Percentiles rank a stretch among this genome's conserved stretches.
phyloP scores from a whole-genome alignment of 2,888 invertebrate species.

The Sepiola atlantica region DNA sequence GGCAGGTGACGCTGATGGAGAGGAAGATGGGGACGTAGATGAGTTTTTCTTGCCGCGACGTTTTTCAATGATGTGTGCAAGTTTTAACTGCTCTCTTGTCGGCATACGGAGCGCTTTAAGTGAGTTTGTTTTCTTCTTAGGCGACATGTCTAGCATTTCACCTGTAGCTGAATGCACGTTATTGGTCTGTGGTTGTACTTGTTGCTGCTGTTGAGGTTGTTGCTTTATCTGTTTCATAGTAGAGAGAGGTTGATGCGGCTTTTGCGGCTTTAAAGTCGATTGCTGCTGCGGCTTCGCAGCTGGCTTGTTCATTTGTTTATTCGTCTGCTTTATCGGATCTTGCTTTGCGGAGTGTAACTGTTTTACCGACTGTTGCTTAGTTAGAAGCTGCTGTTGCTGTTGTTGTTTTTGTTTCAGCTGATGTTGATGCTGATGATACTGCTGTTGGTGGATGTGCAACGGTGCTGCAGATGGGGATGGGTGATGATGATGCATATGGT shows the following conservation, averaged over 20 bases:
- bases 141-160: neutral
- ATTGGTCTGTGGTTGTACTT: neutral
- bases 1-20: neutral
- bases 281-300: neutral
- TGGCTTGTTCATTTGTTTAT: neutral
- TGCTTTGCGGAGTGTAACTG: neutral
- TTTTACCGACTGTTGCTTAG: neutral
- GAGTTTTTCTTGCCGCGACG: conserved; percentile 49
- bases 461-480: neutral
- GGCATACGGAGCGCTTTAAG: conserved; percentile 39
- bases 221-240: neutral
- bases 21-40: neutral
- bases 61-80: conserved; percentile 54
- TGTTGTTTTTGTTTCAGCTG: neutral
- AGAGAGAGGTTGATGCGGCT: neutral
- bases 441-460: neutral
- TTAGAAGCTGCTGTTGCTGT: neutral
- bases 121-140: conserved; percentile 14
- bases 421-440: neutral
- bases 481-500: neutral
- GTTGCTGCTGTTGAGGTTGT: neutral
- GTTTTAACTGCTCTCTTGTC: conserved; percentile 51
- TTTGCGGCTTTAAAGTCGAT: neutral
- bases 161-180: neutral
- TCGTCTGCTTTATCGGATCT: neutral